Base-by-base conservation (phyloP, 1,140 invertebrate species). In the Hypothenemus hampei region DNA sequence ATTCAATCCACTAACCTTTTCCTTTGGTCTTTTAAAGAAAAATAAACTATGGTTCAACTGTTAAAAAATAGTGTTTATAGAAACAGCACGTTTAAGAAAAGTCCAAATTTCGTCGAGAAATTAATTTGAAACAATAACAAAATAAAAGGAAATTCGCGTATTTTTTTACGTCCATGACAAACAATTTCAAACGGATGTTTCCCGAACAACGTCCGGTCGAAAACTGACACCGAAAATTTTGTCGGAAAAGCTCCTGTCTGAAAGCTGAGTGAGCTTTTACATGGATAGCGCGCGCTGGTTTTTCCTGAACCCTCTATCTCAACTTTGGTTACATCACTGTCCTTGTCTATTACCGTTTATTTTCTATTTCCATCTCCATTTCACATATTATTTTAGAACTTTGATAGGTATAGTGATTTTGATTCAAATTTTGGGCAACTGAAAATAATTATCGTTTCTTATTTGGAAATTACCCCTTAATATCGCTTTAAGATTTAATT, bases 201-300 rank as follows among this genome's bases (percentile, higher is more conserved):
- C n/a, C 33, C 20, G 23, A 22, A 33, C 45, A 15, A 35, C 15
- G 18, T 22, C 16, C 47, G 4, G 47, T 22, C 19, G 47, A 39
- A 49, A 49, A 49, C 47, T 49, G 47, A 49, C 19, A 49, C 10
- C 24, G 47, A 37, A 49, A 49, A 37, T 49, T 35, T 23, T 11
- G 33, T 49, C 13, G 47, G 47, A 39, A 49, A 49, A 49, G 47
- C 47, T 49, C 47, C 47, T 36, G 29, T 10, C 18, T 11, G 33
- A 13, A 49, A 21, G 47, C 47, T 49, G 47, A n/a, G 47, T 7
- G 47, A 37, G 47, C 47, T 37, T 49, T 39, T 21, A 16, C 36
- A 31, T 39, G 47, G 47, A 49, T 19, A 23, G 18, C 4, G 22
- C 41, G 41, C 20, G 20, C 11, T 44, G n/a, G 4, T 4, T 18